These are phyloP conservation scores for Conops quadrifasciatus DNA, from an alignment of 2,888 invertebrate genomes.

Conservation along the genomic window DNA sequence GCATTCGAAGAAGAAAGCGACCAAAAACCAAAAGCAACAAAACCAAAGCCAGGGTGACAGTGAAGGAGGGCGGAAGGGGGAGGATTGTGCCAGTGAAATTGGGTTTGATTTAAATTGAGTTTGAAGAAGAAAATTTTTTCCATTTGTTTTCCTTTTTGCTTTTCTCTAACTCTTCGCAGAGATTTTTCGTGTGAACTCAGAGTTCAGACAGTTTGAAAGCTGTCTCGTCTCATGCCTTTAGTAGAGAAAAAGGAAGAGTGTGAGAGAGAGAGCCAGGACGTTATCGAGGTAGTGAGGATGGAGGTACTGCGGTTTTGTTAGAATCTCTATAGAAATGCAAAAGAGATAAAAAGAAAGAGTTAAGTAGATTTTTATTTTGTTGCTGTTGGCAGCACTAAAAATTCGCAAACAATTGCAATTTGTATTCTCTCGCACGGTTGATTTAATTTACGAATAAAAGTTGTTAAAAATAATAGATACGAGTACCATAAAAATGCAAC, in stretches of 20 bases:
- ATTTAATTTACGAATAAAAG: neutral
- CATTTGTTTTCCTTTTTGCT: neutral
- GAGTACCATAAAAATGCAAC: neutral
- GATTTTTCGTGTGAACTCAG: slow-evolving; percentile 12
- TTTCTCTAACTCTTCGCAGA: neutral
- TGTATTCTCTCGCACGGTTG: neutral
- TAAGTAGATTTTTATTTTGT: slow-evolving; percentile 26
- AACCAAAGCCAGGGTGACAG: neutral
- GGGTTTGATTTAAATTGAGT: slow-evolving; percentile 39
- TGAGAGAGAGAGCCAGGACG: neutral
- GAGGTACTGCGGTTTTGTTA: neutral
- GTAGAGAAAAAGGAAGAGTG: neutral
- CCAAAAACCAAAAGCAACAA: neutral
- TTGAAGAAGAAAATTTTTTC: slow-evolving; percentile 25
- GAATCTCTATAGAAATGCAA: slow-evolving; percentile 17
- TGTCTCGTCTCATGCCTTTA: neutral
- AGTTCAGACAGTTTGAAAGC: neutral
- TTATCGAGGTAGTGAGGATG: neutral
- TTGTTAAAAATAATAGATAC: neutral
- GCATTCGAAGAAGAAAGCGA: slow-evolving; percentile 8
- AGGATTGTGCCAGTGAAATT: slow-evolving; percentile 23
- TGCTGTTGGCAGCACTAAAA: neutral
- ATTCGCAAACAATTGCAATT: slow-evolving; percentile 21
- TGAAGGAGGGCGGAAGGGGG: neutral
- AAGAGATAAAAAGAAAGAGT: slow-evolving; percentile 9